These are phyloP conservation scores for Periophthalmus magnuspinnatus DNA, from an alignment of 2,797 vertebrate genomes.

Conservation along the genomic window DNA sequence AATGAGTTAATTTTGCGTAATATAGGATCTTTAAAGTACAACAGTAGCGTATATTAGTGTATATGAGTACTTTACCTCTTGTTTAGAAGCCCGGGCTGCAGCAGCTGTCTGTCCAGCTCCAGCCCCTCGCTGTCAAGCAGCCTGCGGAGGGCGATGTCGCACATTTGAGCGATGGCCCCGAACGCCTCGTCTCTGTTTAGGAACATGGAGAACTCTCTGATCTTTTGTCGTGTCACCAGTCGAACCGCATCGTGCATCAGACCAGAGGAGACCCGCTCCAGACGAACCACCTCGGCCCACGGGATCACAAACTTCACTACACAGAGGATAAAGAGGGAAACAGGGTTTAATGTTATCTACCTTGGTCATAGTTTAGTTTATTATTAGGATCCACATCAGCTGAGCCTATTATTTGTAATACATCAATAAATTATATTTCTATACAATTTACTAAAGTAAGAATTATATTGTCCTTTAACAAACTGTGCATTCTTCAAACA, in stretches of 20 bases:
- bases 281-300: constrained; percentile 90
- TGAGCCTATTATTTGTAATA: no score
- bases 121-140: constrained; percentile 92
- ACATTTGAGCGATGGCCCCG: constrained; percentile 89
- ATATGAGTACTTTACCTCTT: constrained; percentile 80
- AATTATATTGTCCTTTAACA: no score
- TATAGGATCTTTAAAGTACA: no score
- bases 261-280: constrained; percentile 89
- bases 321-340: no score
- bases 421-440: no score
- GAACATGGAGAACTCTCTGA: constrained; percentile 95
- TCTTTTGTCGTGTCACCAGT: constrained; percentile 82
- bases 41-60: background rate
- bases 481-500: no score
- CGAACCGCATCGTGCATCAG: constrained; percentile 89
- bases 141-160: constrained; percentile 89
- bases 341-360: no score
- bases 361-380: no score
- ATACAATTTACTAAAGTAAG: no score
- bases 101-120: constrained; percentile 87
- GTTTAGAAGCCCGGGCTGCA: constrained; percentile 88
- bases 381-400: no score
- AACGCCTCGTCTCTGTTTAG: constrained; percentile 87
- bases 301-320: constrained; percentile 91
- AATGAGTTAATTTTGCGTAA: no score